Evolutionary conservation across 2,888 invertebrate genomes (phyloP).

Genomic region (Lasioglossum leucozonium): DNA sequence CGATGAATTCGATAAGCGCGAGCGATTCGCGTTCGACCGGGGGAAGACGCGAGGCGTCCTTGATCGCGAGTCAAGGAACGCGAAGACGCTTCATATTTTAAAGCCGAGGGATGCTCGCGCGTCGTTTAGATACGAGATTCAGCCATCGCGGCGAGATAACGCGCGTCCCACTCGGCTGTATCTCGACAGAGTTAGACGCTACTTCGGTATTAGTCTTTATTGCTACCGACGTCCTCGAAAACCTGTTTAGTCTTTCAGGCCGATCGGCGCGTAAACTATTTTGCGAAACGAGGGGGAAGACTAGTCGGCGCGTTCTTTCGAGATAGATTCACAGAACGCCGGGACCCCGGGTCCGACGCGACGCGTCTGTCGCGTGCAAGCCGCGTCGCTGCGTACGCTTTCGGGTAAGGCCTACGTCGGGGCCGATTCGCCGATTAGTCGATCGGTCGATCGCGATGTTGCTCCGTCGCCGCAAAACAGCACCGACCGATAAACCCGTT

Average conservation of each 20-base stretch:
- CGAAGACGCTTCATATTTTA: conserved; percentile 71
- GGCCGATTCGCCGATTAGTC: not conserved
- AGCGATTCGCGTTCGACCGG: conserved; percentile 40
- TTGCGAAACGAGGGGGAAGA: conserved; percentile 52
- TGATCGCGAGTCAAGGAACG: conserved; percentile 67
- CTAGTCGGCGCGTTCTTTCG: conserved; percentile 58
- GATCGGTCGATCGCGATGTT: not conserved
- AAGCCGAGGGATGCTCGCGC: conserved; percentile 57
- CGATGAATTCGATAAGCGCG: conserved; percentile 55
- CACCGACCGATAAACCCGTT: not conserved
- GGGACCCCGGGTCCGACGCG: not conserved
- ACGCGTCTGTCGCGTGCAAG: not conserved
- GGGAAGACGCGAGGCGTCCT: conserved; percentile 57
- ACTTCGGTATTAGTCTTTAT: conserved; percentile 72
- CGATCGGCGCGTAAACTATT: conserved; percentile 57
- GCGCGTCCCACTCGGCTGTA: conserved; percentile 64
- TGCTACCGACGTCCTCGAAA: conserved; percentile 71
- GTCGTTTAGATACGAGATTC: conserved; percentile 70
- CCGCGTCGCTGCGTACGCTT: not conserved
- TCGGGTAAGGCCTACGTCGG: not conserved
- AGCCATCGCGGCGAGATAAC: conserved; percentile 68
- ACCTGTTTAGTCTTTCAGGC: conserved; percentile 70
- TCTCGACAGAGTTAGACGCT: conserved; percentile 68
- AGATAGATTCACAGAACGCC: conserved; percentile 23
- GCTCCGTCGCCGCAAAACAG: not conserved